A percentile compares a stretch with the other conserved stretches of the same genome.
Evolutionary conservation across 2,113 vertebrate species (phyloP).

Genomic region (Syrmaticus mikado): DNA sequence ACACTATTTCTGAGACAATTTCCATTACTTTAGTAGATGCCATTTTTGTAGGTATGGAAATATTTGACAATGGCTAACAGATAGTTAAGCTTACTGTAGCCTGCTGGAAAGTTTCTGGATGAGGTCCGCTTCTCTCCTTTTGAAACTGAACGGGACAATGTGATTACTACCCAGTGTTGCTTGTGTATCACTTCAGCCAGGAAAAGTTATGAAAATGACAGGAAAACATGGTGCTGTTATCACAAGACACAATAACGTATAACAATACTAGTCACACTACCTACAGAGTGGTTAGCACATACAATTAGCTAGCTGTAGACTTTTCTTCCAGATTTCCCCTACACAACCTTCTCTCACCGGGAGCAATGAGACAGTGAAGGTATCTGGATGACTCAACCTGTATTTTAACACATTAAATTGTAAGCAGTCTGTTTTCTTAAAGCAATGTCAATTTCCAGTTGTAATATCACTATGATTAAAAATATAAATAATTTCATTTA

Average conservation of each 20-base stretch:
- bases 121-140: constrained; percentile 68
- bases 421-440: background rate
- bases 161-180: constrained; percentile 59
- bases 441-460: background rate
- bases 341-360: background rate
- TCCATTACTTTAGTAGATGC: constrained; percentile 12
- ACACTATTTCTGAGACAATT: constrained; percentile 21
- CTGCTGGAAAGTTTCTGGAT: constrained; percentile 61
- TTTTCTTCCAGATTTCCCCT: background rate
- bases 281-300: background rate
- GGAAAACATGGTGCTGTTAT: constrained; percentile 59
- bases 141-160: constrained; percentile 63
- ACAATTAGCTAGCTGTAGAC: background rate
- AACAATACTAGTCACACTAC: background rate
- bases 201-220: constrained; percentile 62
- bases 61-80: constrained; percentile 60
- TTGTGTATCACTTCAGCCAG: constrained; percentile 64
- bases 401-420: background rate
- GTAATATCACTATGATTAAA: background rate
- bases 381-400: background rate
- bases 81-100: constrained; percentile 67
- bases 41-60: constrained; percentile 33
- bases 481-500: background rate
- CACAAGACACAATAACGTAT: constrained; percentile 31
- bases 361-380: background rate